phyloP scores from a whole-genome alignment of 2,888 invertebrate genomes.

The Drosophila incognita region DNA sequence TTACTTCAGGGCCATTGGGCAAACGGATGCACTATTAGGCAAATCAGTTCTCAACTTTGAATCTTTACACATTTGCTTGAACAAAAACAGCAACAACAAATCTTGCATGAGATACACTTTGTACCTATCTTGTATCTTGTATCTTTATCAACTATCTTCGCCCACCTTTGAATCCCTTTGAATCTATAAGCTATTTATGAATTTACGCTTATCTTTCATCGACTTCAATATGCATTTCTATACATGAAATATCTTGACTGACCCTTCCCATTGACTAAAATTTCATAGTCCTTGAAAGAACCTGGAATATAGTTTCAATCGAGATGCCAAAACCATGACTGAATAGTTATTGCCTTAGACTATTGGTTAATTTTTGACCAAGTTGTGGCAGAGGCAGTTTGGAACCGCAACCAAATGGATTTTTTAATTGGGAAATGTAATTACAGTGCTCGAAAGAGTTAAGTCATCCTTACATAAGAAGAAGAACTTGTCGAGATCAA shows the following conservation, averaged over 20 bases:
- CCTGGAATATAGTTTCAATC: background rate
- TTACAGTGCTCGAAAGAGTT: too few species aligned
- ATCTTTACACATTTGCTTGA: background rate
- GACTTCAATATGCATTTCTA: background rate
- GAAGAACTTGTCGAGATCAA: too few species aligned
- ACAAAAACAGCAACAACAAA: background rate
- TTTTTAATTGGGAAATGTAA: too few species aligned
- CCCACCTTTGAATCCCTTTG: background rate
- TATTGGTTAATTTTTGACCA: background rate
- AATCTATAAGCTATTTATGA: background rate
- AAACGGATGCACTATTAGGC: conserved; percentile 29
- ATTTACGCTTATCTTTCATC: background rate
- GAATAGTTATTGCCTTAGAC: background rate
- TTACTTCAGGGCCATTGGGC: conserved; percentile 44
- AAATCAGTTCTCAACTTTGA: background rate
- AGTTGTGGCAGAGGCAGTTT: background rate
- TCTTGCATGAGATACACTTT: background rate
- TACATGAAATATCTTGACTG: background rate
- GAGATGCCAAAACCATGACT: background rate
- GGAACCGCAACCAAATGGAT: background rate
- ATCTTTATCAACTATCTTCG: background rate
- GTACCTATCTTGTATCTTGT: background rate
- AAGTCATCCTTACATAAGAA: too few species aligned
- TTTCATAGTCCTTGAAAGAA: background rate
- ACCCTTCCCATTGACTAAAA: background rate